Conservation (phyloP, 2,888 invertebrate genomes). For the Drosophila prostipennis region DNA sequence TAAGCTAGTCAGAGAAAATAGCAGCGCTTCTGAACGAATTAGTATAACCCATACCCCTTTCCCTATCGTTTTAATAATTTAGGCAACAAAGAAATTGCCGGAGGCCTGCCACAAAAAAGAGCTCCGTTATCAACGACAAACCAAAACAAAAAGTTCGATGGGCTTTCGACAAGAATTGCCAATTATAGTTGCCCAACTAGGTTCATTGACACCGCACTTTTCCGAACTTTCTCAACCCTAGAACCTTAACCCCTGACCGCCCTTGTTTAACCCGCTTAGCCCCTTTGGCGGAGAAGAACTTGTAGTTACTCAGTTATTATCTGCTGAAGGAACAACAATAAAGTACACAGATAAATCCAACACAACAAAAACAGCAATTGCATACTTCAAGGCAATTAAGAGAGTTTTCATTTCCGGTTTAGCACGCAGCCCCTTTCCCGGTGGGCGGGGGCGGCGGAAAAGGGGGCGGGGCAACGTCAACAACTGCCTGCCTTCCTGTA, state of each 20-base stretch:
- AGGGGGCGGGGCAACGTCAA: slow-evolving; percentile 10
- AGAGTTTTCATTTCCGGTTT: slow-evolving; percentile 70
- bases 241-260: slow-evolving; percentile 3
- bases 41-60: neutral
- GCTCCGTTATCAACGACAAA: slow-evolving; percentile 11
- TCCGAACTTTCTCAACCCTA: slow-evolving; percentile 36
- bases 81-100: slow-evolving; percentile 5
- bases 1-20: neutral
- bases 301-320: slow-evolving; percentile 57
- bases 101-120: slow-evolving; percentile 24
- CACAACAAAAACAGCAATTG: slow-evolving; percentile 42
- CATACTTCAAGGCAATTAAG: slow-evolving; percentile 77
- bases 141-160: slow-evolving; percentile 47
- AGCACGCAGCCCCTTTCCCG: slow-evolving; percentile 60
- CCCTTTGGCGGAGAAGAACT: slow-evolving; percentile 18
- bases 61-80: slow-evolving; percentile 16
- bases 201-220: slow-evolving; percentile 61
- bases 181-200: slow-evolving; percentile 50
- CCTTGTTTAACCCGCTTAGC: neutral
- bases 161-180: slow-evolving; percentile 55
- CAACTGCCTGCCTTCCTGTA: slow-evolving; percentile 50
- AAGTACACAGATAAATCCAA: slow-evolving; percentile 34
- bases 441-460: neutral
- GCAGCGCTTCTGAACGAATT: neutral
- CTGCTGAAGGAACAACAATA: slow-evolving; percentile 41